Conservation (phyloP, 2,113 vertebrate genomes). For the Cacatua alba region DNA sequence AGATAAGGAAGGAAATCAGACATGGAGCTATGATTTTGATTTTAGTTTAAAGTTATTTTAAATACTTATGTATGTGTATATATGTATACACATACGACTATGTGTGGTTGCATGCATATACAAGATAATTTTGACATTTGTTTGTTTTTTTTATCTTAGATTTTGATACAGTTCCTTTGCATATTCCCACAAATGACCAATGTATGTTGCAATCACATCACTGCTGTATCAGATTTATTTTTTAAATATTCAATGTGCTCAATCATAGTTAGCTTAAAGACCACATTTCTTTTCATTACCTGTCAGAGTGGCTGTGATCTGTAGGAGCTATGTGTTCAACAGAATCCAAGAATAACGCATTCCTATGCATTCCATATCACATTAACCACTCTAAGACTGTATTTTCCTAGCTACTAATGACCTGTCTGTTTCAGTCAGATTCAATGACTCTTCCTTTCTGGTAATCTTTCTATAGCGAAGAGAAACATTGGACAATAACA, state of each 20-base stretch:
- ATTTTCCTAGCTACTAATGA: background rate
- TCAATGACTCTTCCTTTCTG: background rate
- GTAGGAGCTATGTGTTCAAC: background rate
- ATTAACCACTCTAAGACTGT: background rate
- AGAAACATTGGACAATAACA: background rate
- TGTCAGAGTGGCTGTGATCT: background rate
- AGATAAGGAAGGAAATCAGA: background rate
- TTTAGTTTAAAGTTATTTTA: background rate
- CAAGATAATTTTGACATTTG: background rate
- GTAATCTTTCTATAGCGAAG: background rate
- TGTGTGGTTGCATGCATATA: background rate
- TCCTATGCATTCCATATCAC: background rate
- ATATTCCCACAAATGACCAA: background rate
- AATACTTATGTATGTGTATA: background rate
- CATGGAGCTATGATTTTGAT: background rate
- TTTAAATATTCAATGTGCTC: background rate
- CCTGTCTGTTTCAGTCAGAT: background rate
- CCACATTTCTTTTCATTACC: slow-evolving; percentile 1
- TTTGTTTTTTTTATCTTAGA: background rate
- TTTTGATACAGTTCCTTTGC: background rate
- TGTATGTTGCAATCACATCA: background rate
- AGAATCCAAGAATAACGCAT: background rate
- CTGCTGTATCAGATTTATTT: background rate
- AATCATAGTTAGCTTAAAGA: slow-evolving; percentile 3
- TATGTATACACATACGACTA: background rate